phyloP scores from a whole-genome alignment of 1,140 invertebrate species.

The Campoletis sonorensis region DNA sequence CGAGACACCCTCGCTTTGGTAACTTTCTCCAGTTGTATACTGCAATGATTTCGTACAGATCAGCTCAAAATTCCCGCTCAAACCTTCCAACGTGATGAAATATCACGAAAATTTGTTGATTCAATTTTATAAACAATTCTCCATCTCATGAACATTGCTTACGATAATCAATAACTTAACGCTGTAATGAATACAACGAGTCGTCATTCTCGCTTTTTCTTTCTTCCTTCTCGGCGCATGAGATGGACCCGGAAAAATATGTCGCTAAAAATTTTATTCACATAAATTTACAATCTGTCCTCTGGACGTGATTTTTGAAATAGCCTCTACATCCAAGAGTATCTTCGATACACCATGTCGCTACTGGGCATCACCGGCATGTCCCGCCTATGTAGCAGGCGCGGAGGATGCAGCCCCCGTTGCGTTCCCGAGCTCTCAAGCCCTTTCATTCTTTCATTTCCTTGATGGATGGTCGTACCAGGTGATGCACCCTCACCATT shows the following conservation, averaged over 20 bases:
- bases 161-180: too few species aligned
- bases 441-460: conserved; percentile 55
- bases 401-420: neutral
- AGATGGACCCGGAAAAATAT: neutral
- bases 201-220: too few species aligned
- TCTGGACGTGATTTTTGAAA: too few species aligned
- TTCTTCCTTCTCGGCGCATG: too few species aligned
- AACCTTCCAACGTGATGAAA: too few species aligned
- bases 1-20: conserved; percentile 49
- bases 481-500: conserved; percentile 65
- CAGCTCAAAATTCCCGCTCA: neutral
- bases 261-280: neutral
- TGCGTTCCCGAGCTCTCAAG: conserved; percentile 20
- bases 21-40: conserved; percentile 29
- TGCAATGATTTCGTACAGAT: conserved; percentile 20
- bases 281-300: too few species aligned
- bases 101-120: too few species aligned
- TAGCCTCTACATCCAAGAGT: too few species aligned
- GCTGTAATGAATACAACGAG: too few species aligned
- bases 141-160: too few species aligned
- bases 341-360: neutral
- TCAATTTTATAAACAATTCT: too few species aligned
- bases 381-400: neutral
- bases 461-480: conserved; percentile 69
- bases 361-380: neutral